Evolutionary conservation across 2,113 vertebrate species (phyloP), one percentile per base, ranked within the genome.

Genomic region (Phalacrocorax carbo): DNA sequence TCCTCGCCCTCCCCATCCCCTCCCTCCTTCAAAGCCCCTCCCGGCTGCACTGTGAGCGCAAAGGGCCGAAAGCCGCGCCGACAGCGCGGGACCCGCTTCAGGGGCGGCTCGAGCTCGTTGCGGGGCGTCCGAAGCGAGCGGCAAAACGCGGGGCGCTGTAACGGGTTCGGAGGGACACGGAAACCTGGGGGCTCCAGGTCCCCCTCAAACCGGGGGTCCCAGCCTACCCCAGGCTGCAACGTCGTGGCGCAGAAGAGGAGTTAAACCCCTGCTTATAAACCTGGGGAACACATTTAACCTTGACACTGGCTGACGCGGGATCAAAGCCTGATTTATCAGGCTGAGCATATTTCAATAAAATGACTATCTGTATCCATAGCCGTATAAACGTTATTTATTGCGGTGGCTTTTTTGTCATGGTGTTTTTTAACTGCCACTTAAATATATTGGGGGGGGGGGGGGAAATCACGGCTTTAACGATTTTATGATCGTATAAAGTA

Each of bases 381-480:
- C 38, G 10, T 77, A 96, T 97, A 96, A 95, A 95, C 26, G 30
- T 97, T 94, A 98, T 98, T 98, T 98, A 97, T 94, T 89, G 88
- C 57, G 5, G 36, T 46, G 60, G 29, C 68, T 94, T 96, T 98
- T 98, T 96, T 97, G 96, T 98, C 91, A 82, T 72, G 72, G 79
- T 97, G 95, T 96, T 96, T 97, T 94, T 96, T 94, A 92, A 88
- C 92, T 94, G 96, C 94, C 93, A 71, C 52, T 54, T 29, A 54
- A 52, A 15, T 52, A 52, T 52, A 52, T 52, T 15, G 42, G 42
- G 12, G 42, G 42, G 42, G 42, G 7, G 46, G 46, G 46, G 46
- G 46, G 46, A 23, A 97, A 65, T 94, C 82, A 86, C 66, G 84
- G 94, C 86, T 97, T 93, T 95, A 96, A 83, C 49, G 36, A 97